A percentile compares a stretch with the other conserved stretches of the same genome.
phyloP scores from a whole-genome alignment of 1,140 invertebrate genomes.

The Drosophila triauraria region DNA sequence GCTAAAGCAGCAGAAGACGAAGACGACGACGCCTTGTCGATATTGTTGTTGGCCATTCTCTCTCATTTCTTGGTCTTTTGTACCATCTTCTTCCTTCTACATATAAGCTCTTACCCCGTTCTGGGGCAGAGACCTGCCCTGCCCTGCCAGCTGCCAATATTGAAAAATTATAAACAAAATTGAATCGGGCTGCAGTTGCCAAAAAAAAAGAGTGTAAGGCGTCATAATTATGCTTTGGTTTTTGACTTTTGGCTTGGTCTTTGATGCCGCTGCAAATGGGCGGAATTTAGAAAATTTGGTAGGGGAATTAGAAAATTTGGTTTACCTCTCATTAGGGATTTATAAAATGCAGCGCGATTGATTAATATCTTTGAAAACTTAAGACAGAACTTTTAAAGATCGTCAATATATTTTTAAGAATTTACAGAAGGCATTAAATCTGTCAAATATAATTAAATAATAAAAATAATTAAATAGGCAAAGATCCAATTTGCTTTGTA shows the following conservation, averaged over 20 bases:
- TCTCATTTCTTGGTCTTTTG: slow-evolving; percentile 6
- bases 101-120: slow-evolving; percentile 8
- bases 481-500: too few species aligned
- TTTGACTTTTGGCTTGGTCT: slow-evolving; percentile 19
- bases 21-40: slow-evolving; percentile 62
- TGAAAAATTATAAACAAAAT: slow-evolving; percentile 79
- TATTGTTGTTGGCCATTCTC: slow-evolving; percentile 38
- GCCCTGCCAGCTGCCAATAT: slow-evolving; percentile 63
- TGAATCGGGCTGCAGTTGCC: slow-evolving; percentile 57
- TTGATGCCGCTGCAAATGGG: slow-evolving; percentile 24
- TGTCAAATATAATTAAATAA: not conserved
- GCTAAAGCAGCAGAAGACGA: slow-evolving; percentile 40
- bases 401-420: not conserved
- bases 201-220: slow-evolving; percentile 54
- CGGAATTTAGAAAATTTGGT: slow-evolving; percentile 1
- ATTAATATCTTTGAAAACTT: not conserved
- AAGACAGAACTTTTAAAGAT: too few species aligned
- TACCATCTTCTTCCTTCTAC: not conserved
- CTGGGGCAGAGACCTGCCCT: slow-evolving; percentile 28
- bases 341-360: not conserved
- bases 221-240: slow-evolving; percentile 60
- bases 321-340: slow-evolving; percentile 9
- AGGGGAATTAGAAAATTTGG: not conserved
- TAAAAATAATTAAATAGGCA: not conserved
- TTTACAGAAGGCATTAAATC: not conserved